Evolutionary conservation across 2,888 invertebrate species (phyloP).

Genomic region (Taenaris catops): DNA sequence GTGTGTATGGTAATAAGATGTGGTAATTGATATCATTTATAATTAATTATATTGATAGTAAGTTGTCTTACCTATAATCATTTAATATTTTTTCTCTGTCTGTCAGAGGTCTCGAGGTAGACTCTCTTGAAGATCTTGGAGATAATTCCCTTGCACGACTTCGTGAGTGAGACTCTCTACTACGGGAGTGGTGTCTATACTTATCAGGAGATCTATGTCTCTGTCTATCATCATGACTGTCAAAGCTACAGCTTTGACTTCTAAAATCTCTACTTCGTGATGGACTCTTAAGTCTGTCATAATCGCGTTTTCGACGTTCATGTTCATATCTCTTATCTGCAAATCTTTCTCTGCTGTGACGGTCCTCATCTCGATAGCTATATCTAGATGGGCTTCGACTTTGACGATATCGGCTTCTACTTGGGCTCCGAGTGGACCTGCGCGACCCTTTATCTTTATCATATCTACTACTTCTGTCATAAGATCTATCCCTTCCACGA

Average conservation of each 20-base stretch:
- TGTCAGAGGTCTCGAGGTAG: constrained; percentile 42
- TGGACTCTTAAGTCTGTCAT: constrained; percentile 36
- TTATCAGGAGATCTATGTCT: constrained; percentile 40
- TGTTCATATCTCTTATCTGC: constrained; percentile 30
- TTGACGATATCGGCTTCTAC: constrained; percentile 29
- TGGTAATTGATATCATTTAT: too few relatives aligned
- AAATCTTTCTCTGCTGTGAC: constrained; percentile 34
- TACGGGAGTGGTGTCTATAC: constrained; percentile 26
- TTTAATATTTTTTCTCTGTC: constrained; percentile 67
- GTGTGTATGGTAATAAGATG: too few relatives aligned
- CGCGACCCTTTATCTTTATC: constrained; percentile 30
- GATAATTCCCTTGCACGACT: constrained; percentile 21
- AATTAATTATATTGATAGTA: too few relatives aligned
- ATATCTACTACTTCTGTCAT: constrained; percentile 30
- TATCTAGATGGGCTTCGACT: constrained; percentile 39
- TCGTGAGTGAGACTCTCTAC: constrained; percentile 18
- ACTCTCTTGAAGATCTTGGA: constrained; percentile 30
- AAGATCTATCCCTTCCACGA: constrained; percentile 25
- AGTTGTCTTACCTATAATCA: constrained; percentile 52
- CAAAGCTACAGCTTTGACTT: constrained; percentile 39
- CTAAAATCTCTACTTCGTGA: constrained; percentile 35
- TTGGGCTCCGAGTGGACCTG: constrained; percentile 39
- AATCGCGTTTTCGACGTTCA: constrained; percentile 42
- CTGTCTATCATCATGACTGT: constrained; percentile 30
- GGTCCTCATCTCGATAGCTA: constrained; percentile 31